Conservation (phyloP, 1,140 invertebrate species). For the Sesamia nonagrioides region DNA sequence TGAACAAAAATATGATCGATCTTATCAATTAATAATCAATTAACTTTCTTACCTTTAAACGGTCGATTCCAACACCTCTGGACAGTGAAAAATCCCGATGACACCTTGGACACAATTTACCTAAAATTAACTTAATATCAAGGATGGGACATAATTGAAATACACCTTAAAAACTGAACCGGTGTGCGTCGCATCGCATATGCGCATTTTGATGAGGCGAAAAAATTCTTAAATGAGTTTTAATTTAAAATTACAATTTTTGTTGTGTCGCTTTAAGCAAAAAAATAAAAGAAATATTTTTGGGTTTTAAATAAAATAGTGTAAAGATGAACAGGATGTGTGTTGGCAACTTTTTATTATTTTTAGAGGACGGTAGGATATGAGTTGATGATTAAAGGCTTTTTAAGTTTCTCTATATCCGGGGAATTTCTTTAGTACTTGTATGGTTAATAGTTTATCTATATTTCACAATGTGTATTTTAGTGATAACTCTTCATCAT, state of each 20-base stretch:
- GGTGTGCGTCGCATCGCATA: conserved; percentile 16
- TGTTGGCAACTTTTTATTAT: conserved; percentile 12
- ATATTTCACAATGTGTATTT: too few species aligned
- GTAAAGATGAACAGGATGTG: conserved; percentile 40
- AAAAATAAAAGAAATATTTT: conserved; percentile 42
- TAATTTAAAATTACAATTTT: conserved; percentile 59
- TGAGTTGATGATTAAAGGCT: too few species aligned
- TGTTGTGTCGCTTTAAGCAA: conserved; percentile 14
- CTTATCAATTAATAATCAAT: conserved; percentile 50
- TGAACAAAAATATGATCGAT: conserved; percentile 10
- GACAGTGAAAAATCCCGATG: conserved; percentile 43
- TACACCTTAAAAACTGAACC: conserved; percentile 28
- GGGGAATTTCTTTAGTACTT: too few species aligned
- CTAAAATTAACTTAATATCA: conserved; percentile 46
- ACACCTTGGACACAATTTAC: conserved; percentile 42
- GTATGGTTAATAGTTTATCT: too few species aligned
- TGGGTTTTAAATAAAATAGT: conserved; percentile 45
- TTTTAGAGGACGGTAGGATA: conserved; percentile 21
- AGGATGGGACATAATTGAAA: conserved; percentile 46
- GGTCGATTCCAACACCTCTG: conserved; percentile 35
- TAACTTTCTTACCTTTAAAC: conserved; percentile 46
- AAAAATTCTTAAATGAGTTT: conserved; percentile 56
- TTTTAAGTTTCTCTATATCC: not conserved
- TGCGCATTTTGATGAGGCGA: conserved; percentile 56
- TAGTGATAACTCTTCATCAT: too few species aligned